Base-by-base conservation (phyloP, 2,113 vertebrate species). In the Cavia porcellus region DNA sequence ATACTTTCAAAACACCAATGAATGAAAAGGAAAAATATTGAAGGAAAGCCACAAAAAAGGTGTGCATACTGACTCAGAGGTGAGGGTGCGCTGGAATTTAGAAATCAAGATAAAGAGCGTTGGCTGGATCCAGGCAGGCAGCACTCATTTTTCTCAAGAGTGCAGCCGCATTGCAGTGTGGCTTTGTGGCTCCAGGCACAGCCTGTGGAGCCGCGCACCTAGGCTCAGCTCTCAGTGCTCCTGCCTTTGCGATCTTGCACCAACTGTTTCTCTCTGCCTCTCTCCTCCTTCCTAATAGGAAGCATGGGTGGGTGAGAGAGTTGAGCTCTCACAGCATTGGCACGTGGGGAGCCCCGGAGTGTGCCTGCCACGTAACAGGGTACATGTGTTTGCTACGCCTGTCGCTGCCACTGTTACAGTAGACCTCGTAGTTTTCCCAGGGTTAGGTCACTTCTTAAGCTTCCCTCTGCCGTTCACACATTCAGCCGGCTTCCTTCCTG, bases 1-100 rank as follows among this genome's bases (percentile, higher is more conserved):
- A 92, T 81, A 35, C 81, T 90, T 90, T 94, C 24, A 84, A 47
- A n/a, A 92, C 62, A 74, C 0, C 86, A 45, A 74, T 72, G 52
- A 93, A 61, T 70, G 6, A 64, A 57, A 88, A 66, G n/a, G 25
- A 81, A 75, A 52, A 94, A 85, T 80, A 66, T 15, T 72, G 4
- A 84, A 88, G 30, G 55, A 83, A 90, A 66, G 88, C 59, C 72
- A 20, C 22, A 93, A 52, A 59, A 19, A 86, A 59, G 32, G 30
- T 50, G 28, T 2, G 14, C 19, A 42, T 57, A 35, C 22, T 81
- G 11, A 35, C 85, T 70, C 14, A 47, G n/a, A 91, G 55, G 28
- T 35, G 45, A 85, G 10, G 13, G 1, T 38, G 79, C 91, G 19
- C 55, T 55, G 80, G 35, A 75, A 61, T 70, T 88, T 77, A 81